Conservation (phyloP, 92 coral and sea anemone species). For the Desmophyllum pertusum region DNA sequence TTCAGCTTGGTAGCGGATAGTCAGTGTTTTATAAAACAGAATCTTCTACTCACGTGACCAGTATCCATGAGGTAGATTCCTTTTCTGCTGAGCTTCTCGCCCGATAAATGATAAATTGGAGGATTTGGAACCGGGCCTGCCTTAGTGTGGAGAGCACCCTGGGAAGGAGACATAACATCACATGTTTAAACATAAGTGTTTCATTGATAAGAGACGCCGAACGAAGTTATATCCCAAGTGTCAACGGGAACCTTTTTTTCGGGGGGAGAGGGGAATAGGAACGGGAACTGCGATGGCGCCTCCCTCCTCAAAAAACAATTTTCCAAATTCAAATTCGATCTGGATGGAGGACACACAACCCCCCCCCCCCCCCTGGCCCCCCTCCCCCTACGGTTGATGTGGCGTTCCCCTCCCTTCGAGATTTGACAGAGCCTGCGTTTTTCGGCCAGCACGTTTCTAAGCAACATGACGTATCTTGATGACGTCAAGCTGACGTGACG, state of each 20-base stretch:
- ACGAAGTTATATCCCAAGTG: too few relatives aligned
- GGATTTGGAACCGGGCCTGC: constrained; percentile 92
- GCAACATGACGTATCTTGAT: background rate
- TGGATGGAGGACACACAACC: background rate
- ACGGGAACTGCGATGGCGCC: too few relatives aligned
- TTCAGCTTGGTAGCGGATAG: too few relatives aligned
- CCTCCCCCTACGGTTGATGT: background rate
- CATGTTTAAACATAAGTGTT: background rate
- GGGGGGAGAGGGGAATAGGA: background rate
- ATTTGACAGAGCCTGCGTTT: background rate
- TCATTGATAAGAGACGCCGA: too few relatives aligned
- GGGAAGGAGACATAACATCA: background rate
- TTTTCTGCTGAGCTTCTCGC: constrained; percentile 90
- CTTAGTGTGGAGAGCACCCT: constrained; percentile 91
- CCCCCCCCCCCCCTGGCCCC: too few relatives aligned
- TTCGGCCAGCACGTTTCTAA: background rate
- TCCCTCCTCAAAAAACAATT: too few relatives aligned
- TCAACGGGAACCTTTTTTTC: too few relatives aligned
- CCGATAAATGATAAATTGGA: constrained; percentile 85
- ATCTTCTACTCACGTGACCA: constrained; percentile 79
- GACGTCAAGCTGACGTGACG: too few relatives aligned
- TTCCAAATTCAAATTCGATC: background rate
- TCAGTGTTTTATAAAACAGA: background rate
- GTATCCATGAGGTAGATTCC: constrained; percentile 97
- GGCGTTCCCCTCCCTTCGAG: background rate